Base-by-base conservation (phyloP, 1,140 invertebrate genomes). In the Caenorhabditis brenneri region DNA sequence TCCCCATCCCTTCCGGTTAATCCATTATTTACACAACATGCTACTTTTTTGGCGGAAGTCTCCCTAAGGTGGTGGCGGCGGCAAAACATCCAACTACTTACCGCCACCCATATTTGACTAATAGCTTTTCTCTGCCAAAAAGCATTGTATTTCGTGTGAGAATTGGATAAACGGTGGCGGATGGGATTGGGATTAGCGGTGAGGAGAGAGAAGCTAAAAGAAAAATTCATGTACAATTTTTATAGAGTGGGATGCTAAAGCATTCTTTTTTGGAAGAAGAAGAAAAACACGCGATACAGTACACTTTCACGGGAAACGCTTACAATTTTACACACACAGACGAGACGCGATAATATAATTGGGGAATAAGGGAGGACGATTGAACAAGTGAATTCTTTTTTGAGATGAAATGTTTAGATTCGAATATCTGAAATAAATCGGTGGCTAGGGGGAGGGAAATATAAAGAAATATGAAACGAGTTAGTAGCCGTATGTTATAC, bases 401-500 rank as follows among this genome's bases (percentile, higher is more conserved):
- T 22, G 36, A 74, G 36, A 74, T 12, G n/a, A 46, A 74, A 33
- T 42, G 36, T 12, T 74, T 74, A 22, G n/a, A 42, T 10, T 6
- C n/a, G n/a, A 74, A 42, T 74, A 74, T 10, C n/a, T n/a, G n/a
- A n/a, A 16, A 36, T 24, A n/a, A n/a, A n/a, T n/a, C n/a, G n/a
- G n/a, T n/a, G n/a, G n/a, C n/a, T 5, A 42, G 39, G 12, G 5
- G 12, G 58, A 33, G 15, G 27, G 10, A 55, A 74, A 42, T 74
- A 74, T 10, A 16, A 36, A 46, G 39, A 42, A 12, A 42, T 12
- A 42, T 29, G 16, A 6, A 55, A 12, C 24, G 53, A 55, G 65
- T 74, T 74, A 74, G 65, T 74, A 74, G 65, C 65, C 65, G 65
- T 74, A 74, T 65, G 58, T 1, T 4, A 74, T 74, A 74, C 65